Evolutionary conservation across 2,888 invertebrate species (phyloP), one percentile per base, ranked within the genome.

Genomic region (Dermolepida albohirtum): DNA sequence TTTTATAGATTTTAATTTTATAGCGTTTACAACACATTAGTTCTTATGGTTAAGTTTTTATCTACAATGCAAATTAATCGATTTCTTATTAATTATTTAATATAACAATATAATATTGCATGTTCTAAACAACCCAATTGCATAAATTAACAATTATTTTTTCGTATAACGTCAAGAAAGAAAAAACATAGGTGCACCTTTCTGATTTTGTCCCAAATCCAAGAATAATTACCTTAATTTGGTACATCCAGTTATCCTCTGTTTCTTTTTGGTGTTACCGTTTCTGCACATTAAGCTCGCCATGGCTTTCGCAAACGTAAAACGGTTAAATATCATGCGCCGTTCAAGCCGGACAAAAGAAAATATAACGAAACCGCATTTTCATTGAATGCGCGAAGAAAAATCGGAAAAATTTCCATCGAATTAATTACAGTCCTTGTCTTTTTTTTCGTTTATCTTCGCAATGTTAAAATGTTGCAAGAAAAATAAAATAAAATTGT

Each of bases 231-330:
- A 76, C 76, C 76, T 76, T 72, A 76, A 71, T 71, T 71, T 74
- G 8, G 73, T 71, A 59, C 59, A 59, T 39, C 68, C 72, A 40
- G 68, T 64, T 67, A 73, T 73, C 62, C 75, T 71, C 68, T 75
- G 74, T 63, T 76, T 76, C 70, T 73, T 76, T 57, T 74, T 73
- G 4, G 72, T 67, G 27, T 74, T 73, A 55, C 71, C 71, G 64
- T 72, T 76, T 66, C 75, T 74, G 66, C 73, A 75, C 44, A 74
- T 70, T 47, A 76, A 64, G 66, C 73, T 75, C 44, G 75, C 74
- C 76, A 76, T 76, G 52, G 47, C 57, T 59, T 47, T 59, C 29
- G 29, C 27, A 29, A 47, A 44, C 11, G 41, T 22, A 34, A 59
- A 47, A 59, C 59, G 59, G 47, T 59, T 44, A 44, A 57, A 57